Evolutionary conservation across 1,140 invertebrate species (phyloP), one percentile per base, ranked within the genome.

Genomic region (Anastatus disparis): DNA sequence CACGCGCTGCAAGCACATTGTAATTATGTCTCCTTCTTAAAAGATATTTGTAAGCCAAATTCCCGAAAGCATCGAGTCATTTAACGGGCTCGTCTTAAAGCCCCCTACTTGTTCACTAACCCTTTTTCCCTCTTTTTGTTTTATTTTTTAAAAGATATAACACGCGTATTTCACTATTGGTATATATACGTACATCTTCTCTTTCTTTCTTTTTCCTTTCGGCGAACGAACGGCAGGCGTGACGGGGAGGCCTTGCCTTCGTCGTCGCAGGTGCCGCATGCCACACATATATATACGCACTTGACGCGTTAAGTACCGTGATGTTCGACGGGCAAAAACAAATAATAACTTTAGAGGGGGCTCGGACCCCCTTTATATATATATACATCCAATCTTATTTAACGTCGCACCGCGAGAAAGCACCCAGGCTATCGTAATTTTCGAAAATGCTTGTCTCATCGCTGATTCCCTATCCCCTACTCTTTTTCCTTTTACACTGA

Each of bases 361-460:
- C 22, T 3, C 40, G 40, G 40, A 15, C 3, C 6, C 8, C 20
- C 3, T 48, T 44, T 44, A n/a, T n/a, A n/a, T n/a, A n/a, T n/a
- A n/a, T n/a, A n/a, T 13, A 9, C 40, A 13, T 10, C 3, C 31
- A 55, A 35, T 55, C 26, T 62, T 10, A 3, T 6, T 44, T 10
- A 9, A 3, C 15, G 27, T 29, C 26, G 40, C 40, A 10, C 2
- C 22, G 15, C 24, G 26, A 20, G 38, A 17, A 9, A 20, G 15
- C 40, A 12, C 26, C 8, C 17, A 12, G 27, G 74, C 82, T 80
- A 83, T 81, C 76, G 82, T 79, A 84, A 84, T 85, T 86, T 72
- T 85, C 77, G 78, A 83, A 82, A 85, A 85, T 80, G 82, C 78
- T 81, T 84, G 82, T 85, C 84, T 84, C 84, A 84, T 85, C 82